Evolutionary conservation across 2,797 vertebrate genomes (phyloP).

Genomic region (Agapornis canus): DNA sequence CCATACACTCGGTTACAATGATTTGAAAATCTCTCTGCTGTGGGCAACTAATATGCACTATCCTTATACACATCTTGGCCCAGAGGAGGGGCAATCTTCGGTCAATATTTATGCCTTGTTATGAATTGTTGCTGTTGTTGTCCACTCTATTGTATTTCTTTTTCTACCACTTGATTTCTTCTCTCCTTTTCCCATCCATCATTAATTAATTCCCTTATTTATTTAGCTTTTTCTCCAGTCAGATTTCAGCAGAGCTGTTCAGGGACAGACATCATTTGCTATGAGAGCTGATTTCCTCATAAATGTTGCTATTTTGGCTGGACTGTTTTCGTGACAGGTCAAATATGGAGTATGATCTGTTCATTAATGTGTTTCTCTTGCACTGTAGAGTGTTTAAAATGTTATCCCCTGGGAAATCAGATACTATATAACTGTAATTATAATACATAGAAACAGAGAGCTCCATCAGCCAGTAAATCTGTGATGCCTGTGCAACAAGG

Average conservation of each 20-base stretch:
- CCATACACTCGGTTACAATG: not conserved
- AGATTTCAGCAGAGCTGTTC: not conserved
- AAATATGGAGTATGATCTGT: not conserved
- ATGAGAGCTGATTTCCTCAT: not conserved
- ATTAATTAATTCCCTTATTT: not conserved
- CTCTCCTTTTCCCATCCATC: not conserved
- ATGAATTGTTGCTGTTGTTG: not conserved
- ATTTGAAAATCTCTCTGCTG: not conserved
- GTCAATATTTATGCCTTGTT: not conserved
- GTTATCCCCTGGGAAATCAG: not conserved
- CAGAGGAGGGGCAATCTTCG: not conserved
- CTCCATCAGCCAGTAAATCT: not conserved
- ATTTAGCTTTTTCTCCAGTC: not conserved
- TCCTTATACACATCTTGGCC: not conserved
- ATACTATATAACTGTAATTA: not conserved
- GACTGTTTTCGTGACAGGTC: not conserved
- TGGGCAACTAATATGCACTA: not conserved
- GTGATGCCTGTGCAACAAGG: not conserved
- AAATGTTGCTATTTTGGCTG: not conserved
- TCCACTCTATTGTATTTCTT: not conserved
- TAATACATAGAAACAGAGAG: not conserved
- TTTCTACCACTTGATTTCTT: not conserved
- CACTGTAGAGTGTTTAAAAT: not conserved
- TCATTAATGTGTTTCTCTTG: not conserved
- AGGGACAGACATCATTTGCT: not conserved